Percentiles rank a stretch among this genome's conserved stretches.
These are phyloP conservation scores for Cosmia trapezina DNA, from an alignment of 2,888 invertebrate species.

Conservation along the genomic window DNA sequence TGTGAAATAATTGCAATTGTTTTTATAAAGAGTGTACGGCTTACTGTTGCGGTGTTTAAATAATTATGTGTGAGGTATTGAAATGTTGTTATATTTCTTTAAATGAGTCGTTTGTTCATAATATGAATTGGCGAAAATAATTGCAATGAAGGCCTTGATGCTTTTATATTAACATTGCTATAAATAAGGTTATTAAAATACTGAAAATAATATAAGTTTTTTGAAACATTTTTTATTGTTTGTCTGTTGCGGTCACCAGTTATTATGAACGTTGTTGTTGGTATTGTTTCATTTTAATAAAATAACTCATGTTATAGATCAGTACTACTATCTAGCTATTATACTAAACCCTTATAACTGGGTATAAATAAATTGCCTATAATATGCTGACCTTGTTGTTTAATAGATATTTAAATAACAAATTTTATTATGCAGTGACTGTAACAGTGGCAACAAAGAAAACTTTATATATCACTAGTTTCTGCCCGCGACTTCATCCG, in stretches of 20 bases:
- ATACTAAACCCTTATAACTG: neutral
- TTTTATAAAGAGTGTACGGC: slow-evolving; percentile 37
- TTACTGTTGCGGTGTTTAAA: slow-evolving; percentile 37
- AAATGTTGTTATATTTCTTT: slow-evolving; percentile 29
- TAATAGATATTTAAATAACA: neutral
- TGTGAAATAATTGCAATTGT: slow-evolving; percentile 54
- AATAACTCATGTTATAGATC: neutral
- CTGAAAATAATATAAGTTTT: neutral
- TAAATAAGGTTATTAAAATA: neutral
- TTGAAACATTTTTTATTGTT: neutral
- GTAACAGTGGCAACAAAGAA: too few species aligned
- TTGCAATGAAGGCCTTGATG: slow-evolving; percentile 12
- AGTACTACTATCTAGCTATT: slow-evolving; percentile 17
- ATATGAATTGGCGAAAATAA: slow-evolving; percentile 6
- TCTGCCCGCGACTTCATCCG: too few species aligned
- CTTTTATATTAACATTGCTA: neutral
- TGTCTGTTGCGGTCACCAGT: neutral
- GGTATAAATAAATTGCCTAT: neutral
- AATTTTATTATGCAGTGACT: too few species aligned
- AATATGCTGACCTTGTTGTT: neutral
- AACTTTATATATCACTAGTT: neutral
- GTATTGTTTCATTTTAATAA: neutral
- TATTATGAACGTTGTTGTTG: neutral
- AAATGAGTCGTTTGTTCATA: slow-evolving; percentile 19
- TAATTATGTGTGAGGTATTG: slow-evolving; percentile 38